Percentiles rank a stretch among this genome's conserved stretches.
phyloP scores from a whole-genome alignment of 2,888 invertebrate species.

The Parochlus steinenii region DNA sequence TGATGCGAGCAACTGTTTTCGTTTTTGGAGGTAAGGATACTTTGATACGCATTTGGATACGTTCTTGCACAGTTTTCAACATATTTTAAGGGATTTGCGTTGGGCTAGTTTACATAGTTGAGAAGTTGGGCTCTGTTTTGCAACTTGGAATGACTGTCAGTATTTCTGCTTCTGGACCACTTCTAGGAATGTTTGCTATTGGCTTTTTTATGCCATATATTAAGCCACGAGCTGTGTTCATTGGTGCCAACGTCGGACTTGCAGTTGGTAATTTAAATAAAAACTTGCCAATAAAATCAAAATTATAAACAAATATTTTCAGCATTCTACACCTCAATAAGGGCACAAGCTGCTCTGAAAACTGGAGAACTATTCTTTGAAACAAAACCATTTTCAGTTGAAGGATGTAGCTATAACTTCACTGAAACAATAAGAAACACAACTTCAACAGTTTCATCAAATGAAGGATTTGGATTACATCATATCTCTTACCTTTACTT shows the following conservation, averaged over 20 bases:
- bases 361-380: constrained; percentile 39
- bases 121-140: constrained; percentile 46
- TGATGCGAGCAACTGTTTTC: constrained; percentile 48
- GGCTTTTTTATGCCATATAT: constrained; percentile 51
- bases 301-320: too few species aligned
- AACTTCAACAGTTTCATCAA: too few species aligned
- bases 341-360: constrained; percentile 50
- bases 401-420: constrained; percentile 31
- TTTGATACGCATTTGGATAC: too few species aligned
- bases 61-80: too few species aligned
- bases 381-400: constrained; percentile 34
- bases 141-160: constrained; percentile 50
- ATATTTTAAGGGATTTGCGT: too few species aligned
- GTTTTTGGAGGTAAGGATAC: constrained; percentile 41
- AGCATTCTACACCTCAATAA: constrained; percentile 52
- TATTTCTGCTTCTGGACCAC: constrained; percentile 50
- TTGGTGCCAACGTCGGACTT: constrained; percentile 47
- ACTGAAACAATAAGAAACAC: too few species aligned
- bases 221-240: constrained; percentile 51
- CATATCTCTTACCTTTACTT: constrained; percentile 57
- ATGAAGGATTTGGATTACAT: too few species aligned
- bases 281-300: too few species aligned
- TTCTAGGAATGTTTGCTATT: constrained; percentile 48
- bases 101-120: constrained; percentile 43
- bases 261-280: too few species aligned